These are phyloP conservation scores for Dendroctonus ponderosae DNA, from an alignment of 1,140 invertebrate species.

Conservation along the genomic window DNA sequence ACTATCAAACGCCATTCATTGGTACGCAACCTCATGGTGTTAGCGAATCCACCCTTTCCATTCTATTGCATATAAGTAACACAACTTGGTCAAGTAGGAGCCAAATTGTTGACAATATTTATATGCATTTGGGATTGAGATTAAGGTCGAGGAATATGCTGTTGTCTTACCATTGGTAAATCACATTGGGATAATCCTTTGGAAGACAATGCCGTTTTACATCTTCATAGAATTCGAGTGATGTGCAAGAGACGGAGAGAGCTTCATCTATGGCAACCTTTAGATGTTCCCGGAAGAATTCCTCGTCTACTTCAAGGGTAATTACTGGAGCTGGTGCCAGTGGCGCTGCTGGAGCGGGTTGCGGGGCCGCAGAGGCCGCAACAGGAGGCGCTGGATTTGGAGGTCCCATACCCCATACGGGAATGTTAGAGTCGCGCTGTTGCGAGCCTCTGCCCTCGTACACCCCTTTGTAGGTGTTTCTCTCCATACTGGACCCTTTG, in stretches of 20 bases:
- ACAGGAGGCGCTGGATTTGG: conserved; percentile 10
- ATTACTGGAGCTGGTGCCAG: conserved; percentile 5
- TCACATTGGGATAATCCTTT: conserved; percentile 34
- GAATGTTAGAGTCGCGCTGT: conserved; percentile 43
- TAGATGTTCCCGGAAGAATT: conserved; percentile 44
- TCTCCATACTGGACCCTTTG: conserved; percentile 54
- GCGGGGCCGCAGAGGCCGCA: conserved; percentile 8
- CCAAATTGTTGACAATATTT: conserved; percentile 24
- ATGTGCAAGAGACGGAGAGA: conserved; percentile 37
- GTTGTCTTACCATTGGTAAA: conserved; percentile 40
- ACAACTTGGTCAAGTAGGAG: conserved; percentile 5
- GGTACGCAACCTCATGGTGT: conserved; percentile 33
- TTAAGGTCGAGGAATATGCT: not conserved
- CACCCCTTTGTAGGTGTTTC: conserved; percentile 42
- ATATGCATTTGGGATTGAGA: conserved; percentile 6
- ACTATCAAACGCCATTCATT: conserved; percentile 42
- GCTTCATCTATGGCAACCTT: conserved; percentile 47
- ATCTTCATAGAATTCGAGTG: conserved; percentile 41
- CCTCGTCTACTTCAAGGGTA: conserved; percentile 39
- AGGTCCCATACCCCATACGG: conserved; percentile 9
- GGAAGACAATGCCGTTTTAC: conserved; percentile 36
- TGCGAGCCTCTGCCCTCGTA: conserved; percentile 56
- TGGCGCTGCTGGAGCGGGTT: conserved; percentile 9
- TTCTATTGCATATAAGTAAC: conserved; percentile 33
- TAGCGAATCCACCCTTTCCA: conserved; percentile 38